A percentile compares a stretch with the other conserved stretches of the same genome.
These are phyloP conservation scores for Marisa cornuarietis DNA, from an alignment of 1,140 invertebrate species.

Conservation along the genomic window DNA sequence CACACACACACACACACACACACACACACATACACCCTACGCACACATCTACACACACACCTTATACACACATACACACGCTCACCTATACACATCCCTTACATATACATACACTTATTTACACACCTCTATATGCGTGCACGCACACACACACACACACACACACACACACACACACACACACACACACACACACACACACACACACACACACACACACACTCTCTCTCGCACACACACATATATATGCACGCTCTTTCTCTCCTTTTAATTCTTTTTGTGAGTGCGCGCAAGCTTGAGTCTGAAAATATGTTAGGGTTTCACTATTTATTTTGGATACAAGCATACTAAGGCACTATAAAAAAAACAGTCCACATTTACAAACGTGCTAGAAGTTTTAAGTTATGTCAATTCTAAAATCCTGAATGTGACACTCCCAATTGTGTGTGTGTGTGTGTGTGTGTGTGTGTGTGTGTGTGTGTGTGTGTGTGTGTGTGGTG, in stretches of 20 bases:
- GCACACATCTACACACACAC: not conserved
- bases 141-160: conserved; percentile 6
- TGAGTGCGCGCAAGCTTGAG: too few relatives aligned
- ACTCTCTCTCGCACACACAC: not conserved
- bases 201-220: not conserved
- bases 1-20: not conserved
- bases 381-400: not conserved
- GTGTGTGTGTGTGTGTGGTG: conserved; percentile 2
- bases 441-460: conserved; percentile 4
- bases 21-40: not conserved
- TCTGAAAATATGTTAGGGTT: too few relatives aligned
- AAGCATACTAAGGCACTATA: not conserved
- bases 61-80: too few relatives aligned
- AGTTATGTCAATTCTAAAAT: too few relatives aligned
- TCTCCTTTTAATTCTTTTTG: not conserved
- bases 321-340: too few relatives aligned
- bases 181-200: too few relatives aligned
- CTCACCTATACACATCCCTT: not conserved
- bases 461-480: conserved; percentile 7
- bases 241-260: not conserved
- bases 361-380: not conserved
- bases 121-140: not conserved
- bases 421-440: not conserved
- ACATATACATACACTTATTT: not conserved
- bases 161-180: conserved; percentile 5